A percentile compares a stretch with the other conserved stretches of the same genome.
phyloP scores from a whole-genome alignment of 2,888 invertebrate species.

The Lochmaea capreae region DNA sequence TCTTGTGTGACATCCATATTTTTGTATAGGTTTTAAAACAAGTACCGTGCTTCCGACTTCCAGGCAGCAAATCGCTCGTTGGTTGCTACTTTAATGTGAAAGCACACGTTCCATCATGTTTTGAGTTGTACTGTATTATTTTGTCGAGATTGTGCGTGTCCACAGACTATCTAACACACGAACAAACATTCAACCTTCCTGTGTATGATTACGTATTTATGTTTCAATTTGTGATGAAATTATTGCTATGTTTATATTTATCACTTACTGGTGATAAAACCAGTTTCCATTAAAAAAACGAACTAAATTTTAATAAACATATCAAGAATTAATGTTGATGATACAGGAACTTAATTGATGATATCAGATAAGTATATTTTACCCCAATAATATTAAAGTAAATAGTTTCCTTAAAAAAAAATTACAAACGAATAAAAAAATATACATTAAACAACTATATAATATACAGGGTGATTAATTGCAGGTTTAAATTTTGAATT shows the following conservation, averaged over 20 bases:
- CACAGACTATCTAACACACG: slow-evolving; percentile 28
- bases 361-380: slow-evolving; percentile 19
- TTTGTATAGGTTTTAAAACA: too few species aligned
- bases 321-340: slow-evolving; percentile 8
- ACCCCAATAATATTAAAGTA: too few species aligned
- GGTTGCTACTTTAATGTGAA: too few species aligned
- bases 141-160: slow-evolving; percentile 10
- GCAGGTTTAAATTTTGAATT: too few species aligned
- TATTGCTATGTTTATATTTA: slow-evolving; percentile 36
- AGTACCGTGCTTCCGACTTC: too few species aligned
- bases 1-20: too few species aligned
- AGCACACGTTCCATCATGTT: neutral
- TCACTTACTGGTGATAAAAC: slow-evolving; percentile 23
- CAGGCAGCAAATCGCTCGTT: too few species aligned
- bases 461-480: too few species aligned
- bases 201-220: slow-evolving; percentile 40
- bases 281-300: slow-evolving; percentile 21
- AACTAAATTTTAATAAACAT: slow-evolving; percentile 29
- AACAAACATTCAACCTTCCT: slow-evolving; percentile 32
- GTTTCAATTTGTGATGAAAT: slow-evolving; percentile 40
- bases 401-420: too few species aligned
- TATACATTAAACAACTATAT: neutral
- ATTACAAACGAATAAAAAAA: too few species aligned
- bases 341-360: slow-evolving; percentile 19
- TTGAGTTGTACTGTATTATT: slow-evolving; percentile 1